Base-by-base conservation (phyloP, 2,888 invertebrate species). In the Hirtodrosophila duncani region DNA sequence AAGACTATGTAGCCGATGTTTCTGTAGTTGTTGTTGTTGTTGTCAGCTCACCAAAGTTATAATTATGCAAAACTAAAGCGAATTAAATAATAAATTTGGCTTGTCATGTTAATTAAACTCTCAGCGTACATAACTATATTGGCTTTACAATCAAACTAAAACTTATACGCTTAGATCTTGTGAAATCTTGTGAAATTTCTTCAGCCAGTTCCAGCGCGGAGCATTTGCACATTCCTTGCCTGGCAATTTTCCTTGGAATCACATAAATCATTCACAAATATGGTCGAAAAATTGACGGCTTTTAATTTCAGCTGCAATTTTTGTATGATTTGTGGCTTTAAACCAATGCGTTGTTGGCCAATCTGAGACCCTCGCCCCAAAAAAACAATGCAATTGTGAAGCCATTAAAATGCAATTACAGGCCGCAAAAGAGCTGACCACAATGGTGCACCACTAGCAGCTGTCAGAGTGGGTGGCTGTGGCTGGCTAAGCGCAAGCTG, bases 341-440 rank as follows among this genome's bases (percentile, higher is more conserved):
- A n/a, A n/a, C n/a, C n/a, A n/a, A n/a, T 3, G 16, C 7, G 3
- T 30, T 30, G 30, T n/a, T 16, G 31, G 16, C 31, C 16, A 16
- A 24, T n/a, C 3, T 3, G 24, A 24, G 24, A 8, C 4, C 34
- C 31, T 74, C 74, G 52, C 62, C 46, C 67, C 18, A 39, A 20
- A 31, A 2, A 16, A 33, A 21, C 48, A 53, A 50, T 55, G 56
- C 59, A 41, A 21, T 69, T 50, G 61, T 27, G 56, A 72, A 74
- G 57, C 70, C 81, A 81, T 74, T 74, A 74, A 80, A 80, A 74
- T 74, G 72, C 67, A 78, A 74, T 80, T 72, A 77, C 45, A 49
- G 21, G 31, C 39, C 42, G 30, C 38, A 39, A 16, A 17, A 5
- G 21, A 34, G 33, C 34, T 56, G 36, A 30, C 21, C 10, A 11